Evolutionary conservation across 2,113 vertebrate genomes (phyloP).

Genomic region (Geococcyx californianus): DNA sequence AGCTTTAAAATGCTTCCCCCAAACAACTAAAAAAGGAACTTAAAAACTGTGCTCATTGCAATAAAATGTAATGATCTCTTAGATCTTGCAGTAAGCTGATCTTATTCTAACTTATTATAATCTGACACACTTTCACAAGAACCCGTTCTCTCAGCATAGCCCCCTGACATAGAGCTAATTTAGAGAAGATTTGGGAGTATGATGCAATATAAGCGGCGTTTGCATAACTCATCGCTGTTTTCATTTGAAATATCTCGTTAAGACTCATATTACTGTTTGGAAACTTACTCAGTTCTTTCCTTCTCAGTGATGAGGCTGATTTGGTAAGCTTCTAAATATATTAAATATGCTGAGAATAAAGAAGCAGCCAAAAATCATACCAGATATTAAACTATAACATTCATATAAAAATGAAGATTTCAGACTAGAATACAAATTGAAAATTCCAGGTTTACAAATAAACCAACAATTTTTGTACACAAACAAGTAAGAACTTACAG

Average conservation of each 20-base stretch:
- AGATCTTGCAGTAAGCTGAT: slow-evolving; percentile 65
- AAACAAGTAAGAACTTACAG: background rate
- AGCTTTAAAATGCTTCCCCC: background rate
- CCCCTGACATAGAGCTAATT: slow-evolving; percentile 89
- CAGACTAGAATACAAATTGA: background rate
- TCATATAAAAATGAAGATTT: background rate
- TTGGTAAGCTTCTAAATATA: slow-evolving; percentile 8
- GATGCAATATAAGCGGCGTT: slow-evolving; percentile 91
- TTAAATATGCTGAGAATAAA: background rate
- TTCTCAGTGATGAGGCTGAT: slow-evolving; percentile 27
- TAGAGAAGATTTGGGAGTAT: slow-evolving; percentile 90
- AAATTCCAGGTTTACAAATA: slow-evolving; percentile 29
- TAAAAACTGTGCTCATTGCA: slow-evolving; percentile 36
- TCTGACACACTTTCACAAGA: slow-evolving; percentile 43
- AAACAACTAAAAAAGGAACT: background rate
- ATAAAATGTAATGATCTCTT: slow-evolving; percentile 61
- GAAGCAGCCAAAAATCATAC: background rate
- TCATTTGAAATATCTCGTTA: slow-evolving; percentile 85
- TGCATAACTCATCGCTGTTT: slow-evolving; percentile 87
- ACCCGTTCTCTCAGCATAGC: slow-evolving; percentile 61
- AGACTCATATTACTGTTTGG: slow-evolving; percentile 83
- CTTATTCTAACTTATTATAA: slow-evolving; percentile 65
- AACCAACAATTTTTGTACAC: background rate
- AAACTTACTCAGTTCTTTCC: slow-evolving; percentile 52
- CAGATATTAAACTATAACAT: background rate